Base-by-base conservation (phyloP, 2,888 invertebrate genomes). In the Adineta ricciae region DNA sequence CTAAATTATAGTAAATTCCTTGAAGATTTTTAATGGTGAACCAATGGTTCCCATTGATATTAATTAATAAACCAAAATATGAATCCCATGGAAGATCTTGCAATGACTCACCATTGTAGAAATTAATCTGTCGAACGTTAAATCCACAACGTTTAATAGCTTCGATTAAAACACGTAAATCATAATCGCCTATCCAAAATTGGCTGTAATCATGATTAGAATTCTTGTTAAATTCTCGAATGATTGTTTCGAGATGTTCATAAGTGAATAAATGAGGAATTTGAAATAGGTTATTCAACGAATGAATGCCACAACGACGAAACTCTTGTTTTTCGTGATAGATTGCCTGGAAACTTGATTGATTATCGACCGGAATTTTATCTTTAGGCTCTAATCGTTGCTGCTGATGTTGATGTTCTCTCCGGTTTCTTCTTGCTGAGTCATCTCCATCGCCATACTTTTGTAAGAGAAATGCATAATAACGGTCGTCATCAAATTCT, bases 251-350 rank as follows among this genome's bases (percentile, higher is more conserved):
- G 4, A 41, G 78, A 41, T 32, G 5, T 64, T 64, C 5, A 36
- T 64, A 32, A 3, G 64, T 64, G 7, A 64, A 64, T 64, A 64
- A 64, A 64, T 27, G 64, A 32, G 64, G 38, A 41, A n/a, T 41
- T 78, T 78, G 78, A 78, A 78, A 78, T 41, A 78, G 41, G n/a
- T 78, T 78, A 78, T 78, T 78, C n/a, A 78, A 78, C 41, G 78
- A 41, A 78, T 78, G 78, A 38, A 78, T 8, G n/a, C 41, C 78
- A 78, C 78, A 78, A 24, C 38, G 41, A 41, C 24, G 78, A n/a
- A 19, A 41, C 24, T 41, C 11, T 78, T 78, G 78, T 78, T n/a
- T 41, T 41, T 78, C 78, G 41, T 78, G 78, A 41, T 78, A 78
- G 21, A 78, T 78, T 16, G 8, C 0, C 64, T 64, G 19, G 32